A percentile compares a stretch with the other conserved stretches of the same genome.
These are phyloP conservation scores for Sisyra terminalis DNA, from an alignment of 2,888 invertebrate species.

Conservation along the genomic window DNA sequence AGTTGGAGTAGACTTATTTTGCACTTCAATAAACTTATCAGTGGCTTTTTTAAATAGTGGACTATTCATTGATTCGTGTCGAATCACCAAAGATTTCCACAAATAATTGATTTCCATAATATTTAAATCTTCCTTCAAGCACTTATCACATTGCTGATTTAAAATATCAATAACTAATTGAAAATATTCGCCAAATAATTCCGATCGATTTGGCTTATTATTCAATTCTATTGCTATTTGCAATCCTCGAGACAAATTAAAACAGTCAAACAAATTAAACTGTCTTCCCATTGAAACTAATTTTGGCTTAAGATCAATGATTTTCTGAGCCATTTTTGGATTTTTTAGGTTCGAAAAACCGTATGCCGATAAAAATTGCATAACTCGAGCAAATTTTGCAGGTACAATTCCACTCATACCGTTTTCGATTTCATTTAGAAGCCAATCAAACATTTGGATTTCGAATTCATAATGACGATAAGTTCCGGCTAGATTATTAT, in stretches of 20 bases:
- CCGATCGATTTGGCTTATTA: slow-evolving; percentile 10
- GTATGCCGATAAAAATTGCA: slow-evolving; percentile 29
- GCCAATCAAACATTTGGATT: slow-evolving; percentile 22
- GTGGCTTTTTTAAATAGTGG: slow-evolving; percentile 23
- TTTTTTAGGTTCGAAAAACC: slow-evolving; percentile 21
- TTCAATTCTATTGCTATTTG: slow-evolving; percentile 24
- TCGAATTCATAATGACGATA: slow-evolving; percentile 32
- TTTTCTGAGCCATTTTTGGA: neutral
- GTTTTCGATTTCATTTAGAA: slow-evolving; percentile 22
- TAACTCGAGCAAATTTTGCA: slow-evolving; percentile 23
- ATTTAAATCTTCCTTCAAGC: slow-evolving; percentile 16
- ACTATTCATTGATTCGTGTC: slow-evolving; percentile 22
- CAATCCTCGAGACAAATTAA: slow-evolving; percentile 28
- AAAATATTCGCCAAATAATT: neutral
- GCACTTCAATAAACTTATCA: slow-evolving; percentile 19
- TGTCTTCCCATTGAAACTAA: slow-evolving; percentile 21
- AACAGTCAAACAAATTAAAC: slow-evolving; percentile 25
- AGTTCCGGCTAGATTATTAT: slow-evolving; percentile 31
- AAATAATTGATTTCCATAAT: slow-evolving; percentile 14
- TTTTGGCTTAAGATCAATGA: neutral
- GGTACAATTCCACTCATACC: slow-evolving; percentile 24
- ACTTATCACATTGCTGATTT: slow-evolving; percentile 21
- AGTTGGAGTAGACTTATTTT: slow-evolving; percentile 21
- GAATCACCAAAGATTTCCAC: slow-evolving; percentile 18
- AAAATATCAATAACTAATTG: slow-evolving; percentile 15